Conservation (phyloP, 2,888 invertebrate genomes). For the Rotaria magnacalcarata region DNA sequence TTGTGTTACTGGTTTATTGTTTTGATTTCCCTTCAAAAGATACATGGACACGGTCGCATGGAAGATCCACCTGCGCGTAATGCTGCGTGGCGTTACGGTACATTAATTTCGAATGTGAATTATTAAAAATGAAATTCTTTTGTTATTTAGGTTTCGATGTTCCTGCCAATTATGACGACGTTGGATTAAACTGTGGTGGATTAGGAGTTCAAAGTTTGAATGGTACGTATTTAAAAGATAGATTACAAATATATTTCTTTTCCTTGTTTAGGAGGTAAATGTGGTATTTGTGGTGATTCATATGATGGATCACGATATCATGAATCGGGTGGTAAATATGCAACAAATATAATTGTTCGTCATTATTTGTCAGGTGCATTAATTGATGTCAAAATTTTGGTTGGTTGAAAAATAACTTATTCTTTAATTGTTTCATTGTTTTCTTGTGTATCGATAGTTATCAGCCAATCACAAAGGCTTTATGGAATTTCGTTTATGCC, state of each 20-base stretch:
- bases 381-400: constrained; percentile 53
- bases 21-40: background rate
- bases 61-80: constrained; percentile 43
- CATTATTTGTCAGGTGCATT: constrained; percentile 53
- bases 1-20: background rate
- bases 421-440: background rate
- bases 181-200: constrained; percentile 46
- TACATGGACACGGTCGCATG: constrained; percentile 41
- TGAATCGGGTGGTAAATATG: constrained; percentile 55
- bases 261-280: constrained; percentile 65
- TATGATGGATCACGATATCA: constrained; percentile 59
- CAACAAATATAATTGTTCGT: constrained; percentile 53
- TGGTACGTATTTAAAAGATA: background rate
- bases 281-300: constrained; percentile 84
- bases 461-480: constrained; percentile 58
- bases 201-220: constrained; percentile 41
- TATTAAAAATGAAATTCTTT: too few relatives aligned
- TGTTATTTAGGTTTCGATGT: background rate
- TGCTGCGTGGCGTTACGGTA: constrained; percentile 44
- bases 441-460: constrained; percentile 49
- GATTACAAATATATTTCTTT: too few relatives aligned
- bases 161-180: constrained; percentile 38
- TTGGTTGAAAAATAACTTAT: background rate
- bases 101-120: background rate
- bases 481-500: constrained; percentile 58